These are phyloP conservation scores for Ataeniobius toweri DNA, from an alignment of 2,797 vertebrate species.

Conservation along the genomic window DNA sequence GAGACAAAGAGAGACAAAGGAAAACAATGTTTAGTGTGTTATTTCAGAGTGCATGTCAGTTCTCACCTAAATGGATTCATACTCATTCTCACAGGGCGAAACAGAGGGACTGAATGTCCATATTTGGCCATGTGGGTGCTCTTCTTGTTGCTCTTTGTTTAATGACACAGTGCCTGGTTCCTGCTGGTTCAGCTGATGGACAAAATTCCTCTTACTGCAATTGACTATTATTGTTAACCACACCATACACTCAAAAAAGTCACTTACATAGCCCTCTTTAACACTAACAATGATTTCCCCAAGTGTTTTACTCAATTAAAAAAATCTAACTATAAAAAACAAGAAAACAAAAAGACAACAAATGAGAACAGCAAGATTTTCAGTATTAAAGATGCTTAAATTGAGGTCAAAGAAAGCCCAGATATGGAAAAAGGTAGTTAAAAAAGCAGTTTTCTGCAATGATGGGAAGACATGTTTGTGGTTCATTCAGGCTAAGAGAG, in stretches of 20 bases:
- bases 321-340: too few relatives aligned
- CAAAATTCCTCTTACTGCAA: constrained; percentile 30
- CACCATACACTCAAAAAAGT: constrained; percentile 12
- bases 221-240: constrained; percentile 23
- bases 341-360: too few relatives aligned
- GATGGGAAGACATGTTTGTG: too few relatives aligned
- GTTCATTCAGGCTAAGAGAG: background rate
- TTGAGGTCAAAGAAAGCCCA: too few relatives aligned
- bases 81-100: constrained; percentile 40
- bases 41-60: constrained; percentile 49
- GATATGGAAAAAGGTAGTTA: too few relatives aligned
- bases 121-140: constrained; percentile 75
- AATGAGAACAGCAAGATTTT: too few relatives aligned
- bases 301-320: background rate
- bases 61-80: constrained; percentile 41
- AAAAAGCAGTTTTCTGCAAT: too few relatives aligned
- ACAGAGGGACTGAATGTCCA: constrained; percentile 60
- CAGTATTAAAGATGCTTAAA: too few relatives aligned
- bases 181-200: constrained; percentile 57
- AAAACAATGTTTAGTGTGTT: constrained; percentile 34
- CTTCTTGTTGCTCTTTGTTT: constrained; percentile 59
- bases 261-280: background rate
- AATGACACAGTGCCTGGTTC: constrained; percentile 67
- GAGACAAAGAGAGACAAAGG: constrained; percentile 32
- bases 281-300: background rate